Conservation (phyloP, 23 tunicate genomes). For the Trididemnum nubilum region DNA sequence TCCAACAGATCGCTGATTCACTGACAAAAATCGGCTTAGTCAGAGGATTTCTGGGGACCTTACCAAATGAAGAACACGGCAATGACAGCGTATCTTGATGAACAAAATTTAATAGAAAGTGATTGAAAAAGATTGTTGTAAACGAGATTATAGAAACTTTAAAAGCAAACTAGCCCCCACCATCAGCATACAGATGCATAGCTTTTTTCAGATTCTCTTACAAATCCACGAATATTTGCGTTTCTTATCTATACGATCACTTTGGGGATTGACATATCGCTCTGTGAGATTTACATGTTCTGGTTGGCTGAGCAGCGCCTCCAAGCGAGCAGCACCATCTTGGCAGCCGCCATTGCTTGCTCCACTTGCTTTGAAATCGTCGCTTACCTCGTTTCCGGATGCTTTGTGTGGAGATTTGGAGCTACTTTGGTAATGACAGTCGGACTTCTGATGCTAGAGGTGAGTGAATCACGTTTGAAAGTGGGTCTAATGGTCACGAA, state of each 20-base stretch:
- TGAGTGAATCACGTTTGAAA: background rate
- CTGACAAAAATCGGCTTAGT: too few relatives aligned
- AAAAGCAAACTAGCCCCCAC: too few relatives aligned
- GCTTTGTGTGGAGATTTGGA: slow-evolving; percentile 45
- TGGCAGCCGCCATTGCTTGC: slow-evolving; percentile 19
- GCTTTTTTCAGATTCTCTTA: too few relatives aligned
- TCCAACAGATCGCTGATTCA: too few relatives aligned
- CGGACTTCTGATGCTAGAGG: slow-evolving; percentile 33
- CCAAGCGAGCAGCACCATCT: slow-evolving; percentile 36
- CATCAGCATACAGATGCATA: too few relatives aligned
- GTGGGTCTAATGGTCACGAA: too few relatives aligned
- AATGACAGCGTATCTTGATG: too few relatives aligned
- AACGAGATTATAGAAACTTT: too few relatives aligned
- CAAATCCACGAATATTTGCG: slow-evolving; percentile 14
- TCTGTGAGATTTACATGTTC: slow-evolving; percentile 46
- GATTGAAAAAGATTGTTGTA: too few relatives aligned
- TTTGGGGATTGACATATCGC: slow-evolving; percentile 18
- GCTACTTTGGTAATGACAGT: slow-evolving; percentile 24
- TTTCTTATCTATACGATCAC: slow-evolving; percentile 10
- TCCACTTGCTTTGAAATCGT: slow-evolving; percentile 39
- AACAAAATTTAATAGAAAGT: too few relatives aligned
- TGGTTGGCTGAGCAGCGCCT: slow-evolving; percentile 56
- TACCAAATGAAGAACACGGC: too few relatives aligned
- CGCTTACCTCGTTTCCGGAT: slow-evolving; percentile 37
- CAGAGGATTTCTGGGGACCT: too few relatives aligned